Base-by-base conservation (phyloP, 64 coral and sea anemone genomes). In the Platygyra sinensis region DNA sequence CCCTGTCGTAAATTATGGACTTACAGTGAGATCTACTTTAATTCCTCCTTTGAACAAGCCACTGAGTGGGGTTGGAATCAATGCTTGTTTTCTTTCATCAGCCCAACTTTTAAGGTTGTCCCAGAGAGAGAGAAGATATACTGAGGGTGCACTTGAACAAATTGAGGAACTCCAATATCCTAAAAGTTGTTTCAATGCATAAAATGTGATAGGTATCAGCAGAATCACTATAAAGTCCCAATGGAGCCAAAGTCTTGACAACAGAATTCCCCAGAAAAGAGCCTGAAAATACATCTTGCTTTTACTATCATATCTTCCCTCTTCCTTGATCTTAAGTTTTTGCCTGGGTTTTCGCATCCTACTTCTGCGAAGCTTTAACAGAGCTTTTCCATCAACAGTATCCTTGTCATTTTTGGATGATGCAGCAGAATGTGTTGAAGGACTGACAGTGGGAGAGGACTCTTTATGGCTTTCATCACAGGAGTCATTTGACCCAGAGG, bases 221-320 rank as follows among this genome's bases (percentile, higher is more conserved):
- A 99, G 39, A 33, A 99, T 75, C 69, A 96, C 74, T 49, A 99
- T 75, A 33, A 96, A 84, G 90, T 92, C 93, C 30, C 73, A 82
- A 46, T 99, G 88, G 22, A 96, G 95, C 88, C 91, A 93, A 4
- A 99, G 64, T n/a, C 94, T 78, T 15, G 64, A 88, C 0, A 99
- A 46, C 17, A 95, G 55, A 93, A 99, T 99, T 72, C 77, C 94
- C 97, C 97, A 99, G 46, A 99, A 91, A 14, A 99, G 78, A 80
- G 84, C 97, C 64, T 91, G n/a, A 87, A 99, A 96, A 71, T 95
- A 99, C 28, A 89, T 60, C 28, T 80, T 55, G 77, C 97, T 99
- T 24, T 86, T 80, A 54, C 64, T 91, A 28, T 89, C 60, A 17
- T 52, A 30, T 46, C 89, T 92, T 20, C 78, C 24, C 30, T 80